A percentile compares a stretch with the other conserved stretches of the same genome.
These are phyloP conservation scores for Calephelis perditalis DNA, from an alignment of 2,888 invertebrate genomes.

Conservation along the genomic window DNA sequence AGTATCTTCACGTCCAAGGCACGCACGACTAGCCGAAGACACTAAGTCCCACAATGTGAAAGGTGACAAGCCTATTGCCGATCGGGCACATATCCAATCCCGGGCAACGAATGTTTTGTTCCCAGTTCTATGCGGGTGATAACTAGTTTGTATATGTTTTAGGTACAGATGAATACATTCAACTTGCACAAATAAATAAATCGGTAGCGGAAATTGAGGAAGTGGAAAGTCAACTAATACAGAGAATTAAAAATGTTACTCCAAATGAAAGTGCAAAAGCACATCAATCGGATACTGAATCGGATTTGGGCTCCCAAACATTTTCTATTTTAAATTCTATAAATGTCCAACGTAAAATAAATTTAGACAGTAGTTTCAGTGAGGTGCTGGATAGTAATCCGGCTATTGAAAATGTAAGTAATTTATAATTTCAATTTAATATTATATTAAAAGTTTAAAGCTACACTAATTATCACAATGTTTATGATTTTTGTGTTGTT, in stretches of 20 bases:
- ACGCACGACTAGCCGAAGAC: no score
- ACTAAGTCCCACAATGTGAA: no score
- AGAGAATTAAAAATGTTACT: constrained; percentile 6
- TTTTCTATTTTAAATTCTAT: constrained; percentile 27
- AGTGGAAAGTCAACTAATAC: constrained; percentile 50
- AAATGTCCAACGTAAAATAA: constrained; percentile 19
- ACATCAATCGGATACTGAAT: constrained; percentile 18
- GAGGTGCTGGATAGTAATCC: background rate
- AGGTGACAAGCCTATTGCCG: no score
- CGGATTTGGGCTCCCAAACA: constrained; percentile 28
- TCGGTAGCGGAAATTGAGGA: constrained; percentile 48
- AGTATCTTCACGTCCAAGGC: no score
- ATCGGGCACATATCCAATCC: no score
- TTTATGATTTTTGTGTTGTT: no score
- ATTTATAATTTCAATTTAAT: no score
- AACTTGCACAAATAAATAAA: constrained; percentile 51
- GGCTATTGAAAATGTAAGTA: constrained; percentile 40
- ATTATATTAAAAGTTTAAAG: background rate
- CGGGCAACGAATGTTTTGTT: no score
- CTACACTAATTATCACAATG: no score
- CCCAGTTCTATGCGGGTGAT: background rate
- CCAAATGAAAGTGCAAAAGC: constrained; percentile 23
- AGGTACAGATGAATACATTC: constrained; percentile 56
- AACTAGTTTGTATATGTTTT: background rate
- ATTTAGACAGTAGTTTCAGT: constrained; percentile 3